Evolutionary conservation across 2,113 vertebrate genomes (phyloP).

Genomic region (Engystomops pustulosus): DNA sequence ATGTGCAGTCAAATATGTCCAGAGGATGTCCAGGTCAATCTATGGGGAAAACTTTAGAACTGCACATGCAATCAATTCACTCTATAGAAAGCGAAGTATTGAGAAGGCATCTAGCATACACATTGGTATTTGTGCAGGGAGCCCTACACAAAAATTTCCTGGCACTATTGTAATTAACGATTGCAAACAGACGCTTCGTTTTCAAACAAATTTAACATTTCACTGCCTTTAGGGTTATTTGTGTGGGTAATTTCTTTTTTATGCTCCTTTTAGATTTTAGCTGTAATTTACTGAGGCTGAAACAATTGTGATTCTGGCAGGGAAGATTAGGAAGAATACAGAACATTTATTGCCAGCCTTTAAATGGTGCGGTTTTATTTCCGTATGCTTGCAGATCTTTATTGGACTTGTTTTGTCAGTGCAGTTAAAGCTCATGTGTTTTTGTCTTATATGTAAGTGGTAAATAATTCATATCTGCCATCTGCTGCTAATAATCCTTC

Average conservation of each 20-base stretch:
- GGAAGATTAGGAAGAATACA: slow-evolving; percentile 69
- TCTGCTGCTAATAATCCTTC: slow-evolving; percentile 70
- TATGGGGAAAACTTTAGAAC: neutral
- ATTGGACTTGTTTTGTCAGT: slow-evolving; percentile 74
- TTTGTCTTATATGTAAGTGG: slow-evolving; percentile 75
- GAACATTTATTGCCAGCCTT: slow-evolving; percentile 73
- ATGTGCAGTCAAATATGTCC: neutral
- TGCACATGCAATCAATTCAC: slow-evolving; percentile 26
- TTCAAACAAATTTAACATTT: slow-evolving; percentile 65
- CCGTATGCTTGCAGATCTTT: slow-evolving; percentile 78
- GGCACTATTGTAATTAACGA: slow-evolving; percentile 72
- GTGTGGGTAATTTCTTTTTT: slow-evolving; percentile 79
- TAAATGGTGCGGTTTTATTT: slow-evolving; percentile 76
- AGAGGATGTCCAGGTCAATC: neutral
- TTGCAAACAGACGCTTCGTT: slow-evolving; percentile 73
- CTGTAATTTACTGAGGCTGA: slow-evolving; percentile 77
- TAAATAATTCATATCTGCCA: slow-evolving; percentile 85
- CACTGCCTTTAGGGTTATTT: slow-evolving; percentile 76
- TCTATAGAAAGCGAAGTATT: neutral
- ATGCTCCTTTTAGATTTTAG: slow-evolving; percentile 78
- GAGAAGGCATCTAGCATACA: neutral
- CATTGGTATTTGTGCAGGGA: neutral
- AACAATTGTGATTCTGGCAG: slow-evolving; percentile 76
- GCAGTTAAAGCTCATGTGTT: slow-evolving; percentile 72
- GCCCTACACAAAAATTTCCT: slow-evolving; percentile 36